phyloP scores from a whole-genome alignment of 2,797 vertebrate species.

The Pampus argenteus region DNA sequence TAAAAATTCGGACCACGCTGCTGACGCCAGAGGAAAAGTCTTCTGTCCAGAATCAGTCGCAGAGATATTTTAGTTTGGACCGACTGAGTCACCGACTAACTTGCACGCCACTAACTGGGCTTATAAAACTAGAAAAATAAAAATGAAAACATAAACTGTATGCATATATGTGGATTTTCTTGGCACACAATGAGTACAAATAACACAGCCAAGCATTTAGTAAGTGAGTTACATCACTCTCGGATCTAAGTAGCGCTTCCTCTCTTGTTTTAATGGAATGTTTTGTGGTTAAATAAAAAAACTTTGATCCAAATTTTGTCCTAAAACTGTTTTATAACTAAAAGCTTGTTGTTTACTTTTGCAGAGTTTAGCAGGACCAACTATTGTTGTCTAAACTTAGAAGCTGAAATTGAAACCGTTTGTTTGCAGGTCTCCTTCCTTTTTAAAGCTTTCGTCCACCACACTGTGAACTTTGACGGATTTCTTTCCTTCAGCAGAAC shows the following conservation, averaged over 20 bases:
- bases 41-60: no score
- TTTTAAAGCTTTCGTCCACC: constrained; percentile 31
- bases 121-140: not conserved
- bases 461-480: constrained; percentile 37
- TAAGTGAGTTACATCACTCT: constrained; percentile 6
- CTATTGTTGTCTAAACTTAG: constrained; percentile 23
- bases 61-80: not conserved
- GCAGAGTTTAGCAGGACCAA: not conserved
- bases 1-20: no score
- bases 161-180: constrained; percentile 7
- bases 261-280: not conserved
- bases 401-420: constrained; percentile 16
- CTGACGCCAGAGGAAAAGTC: not conserved
- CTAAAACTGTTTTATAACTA: not conserved
- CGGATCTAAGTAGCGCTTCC: constrained; percentile 2
- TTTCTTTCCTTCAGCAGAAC: constrained; percentile 47
- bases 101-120: not conserved
- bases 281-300: constrained; percentile 9
- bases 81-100: not conserved
- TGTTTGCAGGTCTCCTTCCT: constrained; percentile 1
- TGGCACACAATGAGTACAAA: not conserved
- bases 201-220: not conserved
- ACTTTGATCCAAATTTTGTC: no score
- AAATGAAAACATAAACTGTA: constrained; percentile 12
- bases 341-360: not conserved